Evolutionary conservation across 1,140 invertebrate genomes (phyloP).

Genomic region (Drosophila nigromelanica): DNA sequence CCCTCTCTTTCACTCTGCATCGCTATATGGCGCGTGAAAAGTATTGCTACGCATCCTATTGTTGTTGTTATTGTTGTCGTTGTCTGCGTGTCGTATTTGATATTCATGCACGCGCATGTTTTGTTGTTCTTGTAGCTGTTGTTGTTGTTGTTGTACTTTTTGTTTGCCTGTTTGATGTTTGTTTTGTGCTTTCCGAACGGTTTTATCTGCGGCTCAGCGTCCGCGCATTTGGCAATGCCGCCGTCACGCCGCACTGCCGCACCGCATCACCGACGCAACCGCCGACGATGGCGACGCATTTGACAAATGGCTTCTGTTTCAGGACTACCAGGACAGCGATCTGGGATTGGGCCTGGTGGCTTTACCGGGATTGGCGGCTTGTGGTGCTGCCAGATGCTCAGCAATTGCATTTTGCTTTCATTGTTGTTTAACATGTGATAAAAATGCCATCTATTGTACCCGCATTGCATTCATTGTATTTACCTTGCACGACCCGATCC

Average conservation of each 20-base stretch:
- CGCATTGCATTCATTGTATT: constrained; percentile 56
- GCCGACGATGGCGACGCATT: constrained; percentile 60
- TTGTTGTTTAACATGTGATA: constrained; percentile 75
- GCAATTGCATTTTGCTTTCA: constrained; percentile 46
- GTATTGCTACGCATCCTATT: constrained; percentile 79
- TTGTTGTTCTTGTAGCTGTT: constrained; percentile 12
- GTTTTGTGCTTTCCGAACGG: constrained; percentile 79
- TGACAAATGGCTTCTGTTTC: constrained; percentile 79
- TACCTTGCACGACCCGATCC: constrained; percentile 49
- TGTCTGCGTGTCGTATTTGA: constrained; percentile 73
- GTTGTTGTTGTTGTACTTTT: constrained; percentile 54
- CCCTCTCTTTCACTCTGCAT: constrained; percentile 7
- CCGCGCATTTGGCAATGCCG: constrained; percentile 62
- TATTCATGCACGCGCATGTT: constrained; percentile 76
- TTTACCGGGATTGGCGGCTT: constrained; percentile 54
- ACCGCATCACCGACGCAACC: constrained; percentile 3
- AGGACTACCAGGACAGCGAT: constrained; percentile 55
- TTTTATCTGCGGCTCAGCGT: constrained; percentile 80
- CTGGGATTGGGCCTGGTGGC: constrained; percentile 59
- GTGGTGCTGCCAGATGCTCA: constrained; percentile 45
- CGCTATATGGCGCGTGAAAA: constrained; percentile 58
- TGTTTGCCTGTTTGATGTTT: constrained; percentile 80
- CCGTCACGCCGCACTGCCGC: constrained; percentile 21
- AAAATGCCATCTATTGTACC: constrained; percentile 74
- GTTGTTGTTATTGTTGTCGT: constrained; percentile 40